Evolutionary conservation across 1,140 invertebrate genomes (phyloP).

Genomic region (Hyphantria cunea): DNA sequence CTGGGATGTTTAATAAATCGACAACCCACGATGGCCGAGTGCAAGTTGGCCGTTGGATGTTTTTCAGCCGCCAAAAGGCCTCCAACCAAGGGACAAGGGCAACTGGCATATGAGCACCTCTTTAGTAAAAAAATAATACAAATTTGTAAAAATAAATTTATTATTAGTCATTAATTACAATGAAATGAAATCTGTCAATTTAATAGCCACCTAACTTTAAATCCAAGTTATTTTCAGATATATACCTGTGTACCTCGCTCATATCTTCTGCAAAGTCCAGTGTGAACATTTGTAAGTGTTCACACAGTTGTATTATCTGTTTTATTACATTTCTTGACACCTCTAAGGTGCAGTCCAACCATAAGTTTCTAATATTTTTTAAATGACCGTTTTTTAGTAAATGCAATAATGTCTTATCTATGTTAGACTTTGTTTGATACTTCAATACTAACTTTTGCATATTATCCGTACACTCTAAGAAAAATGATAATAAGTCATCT

Average conservation of each 20-base stretch:
- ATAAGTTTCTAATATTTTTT: constrained; percentile 61
- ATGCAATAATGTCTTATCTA: constrained; percentile 60
- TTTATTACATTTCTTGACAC: constrained; percentile 68
- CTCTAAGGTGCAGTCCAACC: constrained; percentile 75
- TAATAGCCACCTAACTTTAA: constrained; percentile 69
- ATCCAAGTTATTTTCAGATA: constrained; percentile 73
- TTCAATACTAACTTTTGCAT: constrained; percentile 68
- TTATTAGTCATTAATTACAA: constrained; percentile 27
- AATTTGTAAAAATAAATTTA: constrained; percentile 21
- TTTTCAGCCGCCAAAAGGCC: too few species aligned
- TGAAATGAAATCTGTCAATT: constrained; percentile 31
- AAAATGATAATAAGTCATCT: constrained; percentile 64
- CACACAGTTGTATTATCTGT: constrained; percentile 64
- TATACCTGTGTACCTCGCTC: constrained; percentile 61
- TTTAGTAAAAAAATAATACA: constrained; percentile 6
- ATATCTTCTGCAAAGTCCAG: constrained; percentile 61
- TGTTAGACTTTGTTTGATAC: constrained; percentile 66
- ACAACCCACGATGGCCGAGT: too few species aligned
- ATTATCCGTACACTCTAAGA: constrained; percentile 60
- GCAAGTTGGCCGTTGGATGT: too few species aligned
- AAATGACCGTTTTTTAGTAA: constrained; percentile 65
- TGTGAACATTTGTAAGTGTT: constrained; percentile 61
- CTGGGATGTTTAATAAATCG: too few species aligned
- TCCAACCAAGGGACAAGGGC: too few species aligned
- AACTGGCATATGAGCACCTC: too few species aligned